These are phyloP conservation scores for Lithophane ornitopus DNA, from an alignment of 2,888 invertebrate genomes.

Conservation along the genomic window DNA sequence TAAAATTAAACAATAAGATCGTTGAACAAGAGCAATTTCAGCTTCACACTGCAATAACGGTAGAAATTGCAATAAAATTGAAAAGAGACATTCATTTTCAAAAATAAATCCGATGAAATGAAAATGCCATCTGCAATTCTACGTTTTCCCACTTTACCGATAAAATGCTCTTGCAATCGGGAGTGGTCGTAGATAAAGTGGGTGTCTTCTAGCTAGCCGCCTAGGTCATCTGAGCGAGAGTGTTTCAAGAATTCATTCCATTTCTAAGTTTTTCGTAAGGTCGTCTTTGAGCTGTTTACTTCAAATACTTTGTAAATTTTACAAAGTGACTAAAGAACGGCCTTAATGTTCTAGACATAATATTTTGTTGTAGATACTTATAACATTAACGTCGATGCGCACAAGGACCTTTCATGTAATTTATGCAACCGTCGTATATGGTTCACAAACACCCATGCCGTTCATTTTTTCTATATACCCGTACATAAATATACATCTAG, in stretches of 20 bases:
- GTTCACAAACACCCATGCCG: conserved; percentile 32
- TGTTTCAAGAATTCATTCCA: conserved; percentile 77
- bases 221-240: conserved; percentile 61
- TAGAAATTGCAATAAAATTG: conserved; percentile 49
- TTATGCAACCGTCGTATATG: conserved; percentile 17
- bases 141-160: conserved; percentile 51
- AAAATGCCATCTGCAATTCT: conserved; percentile 62
- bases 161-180: conserved; percentile 62
- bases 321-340: neutral
- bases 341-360: neutral
- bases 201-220: conserved; percentile 32
- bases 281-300: conserved; percentile 33
- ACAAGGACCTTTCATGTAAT: conserved; percentile 31
- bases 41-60: conserved; percentile 16
- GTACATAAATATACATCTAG: conserved; percentile 50
- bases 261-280: conserved; percentile 74
- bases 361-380: neutral
- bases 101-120: conserved; percentile 60
- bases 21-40: conserved; percentile 28
- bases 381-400: conserved; percentile 5
- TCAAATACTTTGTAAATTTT: neutral
- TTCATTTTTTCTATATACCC: conserved; percentile 28
- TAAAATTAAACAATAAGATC: conserved; percentile 40
- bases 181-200: conserved; percentile 58
- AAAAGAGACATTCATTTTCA: conserved; percentile 56